These are phyloP conservation scores for Salpingus planirostris DNA, from an alignment of 2,888 invertebrate species.

Conservation along the genomic window DNA sequence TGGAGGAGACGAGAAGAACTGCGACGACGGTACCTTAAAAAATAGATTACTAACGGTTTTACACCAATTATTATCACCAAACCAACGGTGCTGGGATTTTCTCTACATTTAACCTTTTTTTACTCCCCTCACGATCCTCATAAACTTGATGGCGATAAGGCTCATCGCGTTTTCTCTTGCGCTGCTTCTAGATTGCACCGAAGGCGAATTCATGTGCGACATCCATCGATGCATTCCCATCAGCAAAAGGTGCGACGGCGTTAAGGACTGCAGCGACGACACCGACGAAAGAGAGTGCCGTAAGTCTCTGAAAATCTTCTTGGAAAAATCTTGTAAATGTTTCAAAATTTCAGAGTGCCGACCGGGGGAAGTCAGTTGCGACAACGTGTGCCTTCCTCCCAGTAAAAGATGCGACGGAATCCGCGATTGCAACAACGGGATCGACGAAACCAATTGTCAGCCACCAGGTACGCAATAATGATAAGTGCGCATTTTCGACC, in stretches of 20 bases:
- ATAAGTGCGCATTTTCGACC: no score
- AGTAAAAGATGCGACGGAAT: constrained; percentile 48
- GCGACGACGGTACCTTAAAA: constrained; percentile 36
- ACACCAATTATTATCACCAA: no score
- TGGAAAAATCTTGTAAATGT: no score
- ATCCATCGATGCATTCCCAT: constrained; percentile 49
- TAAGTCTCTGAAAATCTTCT: constrained; percentile 13
- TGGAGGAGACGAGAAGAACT: constrained; percentile 58
- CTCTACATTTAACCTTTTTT: no score
- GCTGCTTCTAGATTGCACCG: constrained; percentile 44
- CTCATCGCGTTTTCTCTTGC: no score
- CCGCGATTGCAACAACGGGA: constrained; percentile 52
- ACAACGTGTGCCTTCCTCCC: constrained; percentile 46
- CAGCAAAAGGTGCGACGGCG: constrained; percentile 50
- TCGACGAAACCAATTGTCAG: constrained; percentile 58
- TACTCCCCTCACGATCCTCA: no score
- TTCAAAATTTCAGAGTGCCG: constrained; percentile 12
- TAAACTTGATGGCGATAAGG: no score
- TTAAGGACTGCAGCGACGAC: constrained; percentile 53
- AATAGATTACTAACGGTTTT: constrained; percentile 12
- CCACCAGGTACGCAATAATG: constrained; percentile 29
- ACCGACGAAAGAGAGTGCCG: constrained; percentile 59
- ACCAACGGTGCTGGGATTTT: constrained; percentile 19
- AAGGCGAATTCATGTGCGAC: constrained; percentile 55
- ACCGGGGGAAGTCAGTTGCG: constrained; percentile 49